Conservation (phyloP, 2,113 vertebrate species). For the Protobothrops mucrosquamatus region DNA sequence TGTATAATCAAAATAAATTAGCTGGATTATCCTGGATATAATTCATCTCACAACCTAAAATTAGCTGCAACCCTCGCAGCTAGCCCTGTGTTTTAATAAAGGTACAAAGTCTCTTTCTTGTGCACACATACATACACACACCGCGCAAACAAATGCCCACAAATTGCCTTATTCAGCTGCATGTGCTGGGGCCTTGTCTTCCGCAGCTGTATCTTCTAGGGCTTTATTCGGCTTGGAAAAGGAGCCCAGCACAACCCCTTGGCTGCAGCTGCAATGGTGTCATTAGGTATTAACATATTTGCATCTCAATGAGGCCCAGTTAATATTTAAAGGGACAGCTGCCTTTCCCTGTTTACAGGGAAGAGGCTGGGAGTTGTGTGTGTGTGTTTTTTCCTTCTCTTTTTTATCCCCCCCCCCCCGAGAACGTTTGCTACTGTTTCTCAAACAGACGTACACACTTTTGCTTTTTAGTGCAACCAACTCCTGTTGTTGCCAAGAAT, state of each 20-base stretch:
- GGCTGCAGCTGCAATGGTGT: constrained; percentile 70
- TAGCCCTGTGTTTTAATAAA: constrained; percentile 36
- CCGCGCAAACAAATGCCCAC: neutral
- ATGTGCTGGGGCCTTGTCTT: constrained; percentile 12
- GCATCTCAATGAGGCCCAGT: constrained; percentile 73
- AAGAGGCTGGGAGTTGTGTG: constrained; percentile 47
- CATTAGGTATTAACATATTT: constrained; percentile 61
- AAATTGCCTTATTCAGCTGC: constrained; percentile 38
- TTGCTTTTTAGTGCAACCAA: constrained; percentile 30
- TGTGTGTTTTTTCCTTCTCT: neutral
- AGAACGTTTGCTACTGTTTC: constrained; percentile 56
- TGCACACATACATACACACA: constrained; percentile 8
- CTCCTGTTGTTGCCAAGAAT: neutral
- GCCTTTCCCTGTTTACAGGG: constrained; percentile 56
- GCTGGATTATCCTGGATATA: neutral
- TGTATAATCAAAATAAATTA: neutral
- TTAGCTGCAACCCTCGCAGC: neutral
- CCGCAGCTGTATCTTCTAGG: constrained; percentile 61
- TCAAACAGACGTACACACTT: constrained; percentile 1
- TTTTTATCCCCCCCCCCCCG: neutral
- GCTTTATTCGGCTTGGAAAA: constrained; percentile 52
- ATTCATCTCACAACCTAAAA: neutral
- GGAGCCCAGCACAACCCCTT: constrained; percentile 17
- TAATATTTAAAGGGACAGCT: constrained; percentile 79
- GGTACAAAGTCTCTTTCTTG: neutral